Evolutionary conservation across 1,140 invertebrate species (phyloP).

Genomic region (Microplitis demolitor): DNA sequence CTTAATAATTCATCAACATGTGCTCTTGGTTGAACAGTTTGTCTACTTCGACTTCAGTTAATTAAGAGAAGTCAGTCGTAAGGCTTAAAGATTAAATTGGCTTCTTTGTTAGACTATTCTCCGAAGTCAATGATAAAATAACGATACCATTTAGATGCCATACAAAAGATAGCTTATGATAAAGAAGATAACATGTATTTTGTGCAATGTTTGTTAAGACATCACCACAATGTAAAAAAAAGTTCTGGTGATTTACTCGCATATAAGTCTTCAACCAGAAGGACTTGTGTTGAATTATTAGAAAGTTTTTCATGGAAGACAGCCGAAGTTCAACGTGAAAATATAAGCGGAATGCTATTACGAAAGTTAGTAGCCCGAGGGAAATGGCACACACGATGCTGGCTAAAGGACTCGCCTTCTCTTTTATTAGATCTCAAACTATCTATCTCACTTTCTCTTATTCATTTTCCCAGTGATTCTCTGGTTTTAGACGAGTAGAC

Average conservation of each 20-base stretch:
- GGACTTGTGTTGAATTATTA: slow-evolving; percentile 23
- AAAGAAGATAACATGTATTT: too few species aligned
- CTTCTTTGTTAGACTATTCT: too few species aligned
- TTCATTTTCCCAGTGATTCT: background rate
- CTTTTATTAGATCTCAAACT: background rate
- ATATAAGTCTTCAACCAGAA: background rate
- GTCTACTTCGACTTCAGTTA: too few species aligned
- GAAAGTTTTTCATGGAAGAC: slow-evolving; percentile 24
- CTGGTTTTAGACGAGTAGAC: background rate
- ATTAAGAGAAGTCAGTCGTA: too few species aligned
- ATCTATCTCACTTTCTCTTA: slow-evolving; percentile 1
- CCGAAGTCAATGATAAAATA: too few species aligned
- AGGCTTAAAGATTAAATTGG: too few species aligned
- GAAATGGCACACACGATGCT: slow-evolving; percentile 17
- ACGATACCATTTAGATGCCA: too few species aligned
- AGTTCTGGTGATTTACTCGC: background rate
- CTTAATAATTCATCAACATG: too few species aligned
- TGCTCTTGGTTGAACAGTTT: too few species aligned
- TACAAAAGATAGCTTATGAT: too few species aligned
- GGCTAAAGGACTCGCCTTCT: slow-evolving; percentile 7
- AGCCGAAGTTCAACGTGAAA: slow-evolving; percentile 17
- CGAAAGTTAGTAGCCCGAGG: slow-evolving; percentile 24
- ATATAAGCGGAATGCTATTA: slow-evolving; percentile 17
- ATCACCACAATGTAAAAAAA: background rate
- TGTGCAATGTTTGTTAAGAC: background rate